Evolutionary conservation across 2,888 invertebrate species (phyloP), one percentile per base, ranked within the genome.

Genomic region (Lepidocyrtinus sp.): DNA sequence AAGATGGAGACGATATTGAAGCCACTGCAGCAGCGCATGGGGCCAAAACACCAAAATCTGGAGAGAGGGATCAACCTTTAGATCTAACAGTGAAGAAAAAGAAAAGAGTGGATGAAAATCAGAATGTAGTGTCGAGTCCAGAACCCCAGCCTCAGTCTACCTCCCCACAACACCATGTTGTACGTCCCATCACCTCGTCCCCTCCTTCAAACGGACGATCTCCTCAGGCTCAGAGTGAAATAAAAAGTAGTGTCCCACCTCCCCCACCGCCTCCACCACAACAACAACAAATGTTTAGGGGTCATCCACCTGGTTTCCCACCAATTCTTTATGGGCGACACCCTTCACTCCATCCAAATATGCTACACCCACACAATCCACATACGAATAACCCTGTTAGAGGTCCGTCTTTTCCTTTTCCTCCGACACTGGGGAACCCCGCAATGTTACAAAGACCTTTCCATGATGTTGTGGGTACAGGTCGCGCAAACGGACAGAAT

Each of bases 31-130:
- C 67, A 12, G 55, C 26, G n/a, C 50, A 64, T 3, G 50, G 63
- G 9, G 72, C 78, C n/a, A 72, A 73, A 61, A 62, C 69, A 0
- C 79, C 75, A 7, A 75, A 75, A 63, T 68, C 67, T 1, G 69
- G 75, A n/a, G 76, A 77, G 21, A 89, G 91, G 72, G 94, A 95
- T 88, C 95, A 96, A 88, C 97, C 97, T 0, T 91, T 97, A 78
- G 97, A 97, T 89, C 91, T 97, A 78, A 92, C 96, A 88, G 92
- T 96, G 87, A 94, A 95, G 82, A 94, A 94, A 89, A 96, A 96
- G 89, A 94, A 96, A 89, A 85, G 91, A 82, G 90, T 94, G 22
- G 96, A 96, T 89, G 96, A 96, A 89, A 96, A 96, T 89, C 93
- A 94, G 88, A 96, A 96, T 89, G 91, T 95, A 82, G 94, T 95